phyloP scores from a whole-genome alignment of 2,888 invertebrate genomes.

The Hydroisotoma schaefferi region DNA sequence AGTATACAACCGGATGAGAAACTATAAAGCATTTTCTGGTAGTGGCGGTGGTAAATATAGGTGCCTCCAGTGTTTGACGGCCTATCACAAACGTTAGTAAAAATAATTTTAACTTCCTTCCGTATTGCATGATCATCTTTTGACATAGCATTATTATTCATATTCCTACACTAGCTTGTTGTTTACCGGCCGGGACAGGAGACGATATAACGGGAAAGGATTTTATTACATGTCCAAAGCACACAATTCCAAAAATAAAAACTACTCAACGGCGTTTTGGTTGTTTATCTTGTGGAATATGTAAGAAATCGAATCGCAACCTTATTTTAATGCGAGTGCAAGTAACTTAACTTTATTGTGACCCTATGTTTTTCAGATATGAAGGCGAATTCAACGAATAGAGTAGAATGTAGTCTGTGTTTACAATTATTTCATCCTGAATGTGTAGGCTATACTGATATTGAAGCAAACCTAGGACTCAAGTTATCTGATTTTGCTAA shows the following conservation, averaged over 20 bases:
- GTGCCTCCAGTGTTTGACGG: slow-evolving; percentile 34
- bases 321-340: not conserved
- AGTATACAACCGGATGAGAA: slow-evolving; percentile 29
- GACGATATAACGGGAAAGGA: slow-evolving; percentile 27
- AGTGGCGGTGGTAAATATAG: slow-evolving; percentile 17
- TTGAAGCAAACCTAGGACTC: not conserved
- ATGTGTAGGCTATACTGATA: slow-evolving; percentile 33
- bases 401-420: slow-evolving; percentile 31
- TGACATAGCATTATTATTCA: slow-evolving; percentile 1
- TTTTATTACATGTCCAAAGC: slow-evolving; percentile 39
- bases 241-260: slow-evolving; percentile 24
- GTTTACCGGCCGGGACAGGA: slow-evolving; percentile 41
- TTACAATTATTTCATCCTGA: slow-evolving; percentile 35
- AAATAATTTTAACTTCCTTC: too few species aligned
- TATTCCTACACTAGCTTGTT: slow-evolving; percentile 18
- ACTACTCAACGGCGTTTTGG: slow-evolving; percentile 33
- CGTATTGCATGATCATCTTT: not conserved
- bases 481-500: slow-evolving; percentile 18
- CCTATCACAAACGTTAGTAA: slow-evolving; percentile 42
- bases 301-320: slow-evolving; percentile 23
- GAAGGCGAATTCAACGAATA: slow-evolving; percentile 12
- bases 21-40: slow-evolving; percentile 16
- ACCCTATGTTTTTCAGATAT: slow-evolving; percentile 16
- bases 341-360: not conserved
- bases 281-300: slow-evolving; percentile 37